Base-by-base conservation (phyloP, 2,113 vertebrate genomes). In the Charina bottae region DNA sequence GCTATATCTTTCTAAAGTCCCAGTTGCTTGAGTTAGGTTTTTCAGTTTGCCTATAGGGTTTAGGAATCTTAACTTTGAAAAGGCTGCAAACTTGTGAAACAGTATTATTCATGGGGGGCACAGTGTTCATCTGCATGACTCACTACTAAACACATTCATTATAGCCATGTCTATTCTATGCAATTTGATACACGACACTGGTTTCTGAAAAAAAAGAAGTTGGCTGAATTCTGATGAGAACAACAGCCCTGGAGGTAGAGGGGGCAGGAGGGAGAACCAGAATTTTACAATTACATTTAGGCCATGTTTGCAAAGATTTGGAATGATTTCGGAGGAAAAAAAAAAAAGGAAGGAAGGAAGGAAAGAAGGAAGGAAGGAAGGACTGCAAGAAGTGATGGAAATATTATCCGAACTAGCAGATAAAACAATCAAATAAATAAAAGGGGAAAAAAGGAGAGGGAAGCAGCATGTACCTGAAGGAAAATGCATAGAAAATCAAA, bases 101-200 rank as follows among this genome's bases (percentile, higher is more conserved):
- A 98, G 96, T 97, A 97, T 98, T 98, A 97, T 98, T 98, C 98
- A 98, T 97, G 97, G 96, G 97, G 58, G 97, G 97, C 97, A 97
- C 97, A 98, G 97, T 98, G 98, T 98, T 98, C 97, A 96, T 97
- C 97, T 94, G 98, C 97, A 96, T 99, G 98, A 99, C 98, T 98
- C 96, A 97, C 96, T 97, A 97, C 98, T 98, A 98, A 98, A 98
- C 97, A 97, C 98, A 98, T 99, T 98, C 98, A 98, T 99, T 98
- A 98, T 97, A 98, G 97, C 94, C 97, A 97, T 97, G 98, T 97
- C 96, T 97, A 98, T 98, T 98, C 98, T 98, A 95, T 96, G 94
- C 98, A 97, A 98, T 99, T 99, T 97, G 97, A 98, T 98, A 98
- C 98, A 98, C 97, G 94, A 98, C 94, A 42, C 98, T 98, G 97